phyloP scores from a whole-genome alignment of 2,888 invertebrate species.

The Atethmia centrago region DNA sequence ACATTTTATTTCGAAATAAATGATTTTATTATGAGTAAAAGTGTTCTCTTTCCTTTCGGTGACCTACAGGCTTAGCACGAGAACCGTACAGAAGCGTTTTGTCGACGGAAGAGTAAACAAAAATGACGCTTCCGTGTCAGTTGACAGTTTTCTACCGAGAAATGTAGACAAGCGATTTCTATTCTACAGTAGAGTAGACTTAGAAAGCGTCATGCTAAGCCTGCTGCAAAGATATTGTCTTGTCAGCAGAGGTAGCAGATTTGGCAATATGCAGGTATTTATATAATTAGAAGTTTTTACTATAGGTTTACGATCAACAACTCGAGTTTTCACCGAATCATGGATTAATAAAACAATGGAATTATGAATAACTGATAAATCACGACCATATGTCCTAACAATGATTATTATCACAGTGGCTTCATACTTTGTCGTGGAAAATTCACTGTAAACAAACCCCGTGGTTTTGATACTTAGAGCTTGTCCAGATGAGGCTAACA shows the following conservation, averaged over 20 bases:
- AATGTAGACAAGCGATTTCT: too few relatives aligned
- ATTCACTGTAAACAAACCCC: slow-evolving; percentile 68
- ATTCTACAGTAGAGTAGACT: too few relatives aligned
- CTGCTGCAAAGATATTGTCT: slow-evolving; percentile 14
- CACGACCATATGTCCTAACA: slow-evolving; percentile 70
- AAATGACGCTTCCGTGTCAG: too few relatives aligned
- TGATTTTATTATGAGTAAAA: background rate
- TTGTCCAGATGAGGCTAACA: too few relatives aligned
- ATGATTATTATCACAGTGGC: slow-evolving; percentile 86
- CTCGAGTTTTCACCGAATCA: slow-evolving; percentile 39
- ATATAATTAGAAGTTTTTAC: background rate
- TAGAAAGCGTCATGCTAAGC: too few relatives aligned
- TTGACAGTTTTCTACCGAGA: too few relatives aligned
- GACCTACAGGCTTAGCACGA: too few relatives aligned
- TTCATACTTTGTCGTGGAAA: slow-evolving; percentile 72
- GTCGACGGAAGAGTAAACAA: too few relatives aligned
- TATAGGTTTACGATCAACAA: slow-evolving; percentile 39
- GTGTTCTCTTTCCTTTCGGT: background rate
- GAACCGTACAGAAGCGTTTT: too few relatives aligned
- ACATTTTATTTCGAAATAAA: slow-evolving; percentile 37
- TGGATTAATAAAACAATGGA: slow-evolving; percentile 66
- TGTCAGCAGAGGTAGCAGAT: slow-evolving; percentile 37
- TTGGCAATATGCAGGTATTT: slow-evolving; percentile 7
- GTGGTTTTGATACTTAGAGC: too few relatives aligned
- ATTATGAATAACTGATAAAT: slow-evolving; percentile 69